Percentiles rank a stretch among this genome's conserved stretches.
phyloP scores from a whole-genome alignment of 1,140 invertebrate genomes.

The Lepidurus apus region DNA sequence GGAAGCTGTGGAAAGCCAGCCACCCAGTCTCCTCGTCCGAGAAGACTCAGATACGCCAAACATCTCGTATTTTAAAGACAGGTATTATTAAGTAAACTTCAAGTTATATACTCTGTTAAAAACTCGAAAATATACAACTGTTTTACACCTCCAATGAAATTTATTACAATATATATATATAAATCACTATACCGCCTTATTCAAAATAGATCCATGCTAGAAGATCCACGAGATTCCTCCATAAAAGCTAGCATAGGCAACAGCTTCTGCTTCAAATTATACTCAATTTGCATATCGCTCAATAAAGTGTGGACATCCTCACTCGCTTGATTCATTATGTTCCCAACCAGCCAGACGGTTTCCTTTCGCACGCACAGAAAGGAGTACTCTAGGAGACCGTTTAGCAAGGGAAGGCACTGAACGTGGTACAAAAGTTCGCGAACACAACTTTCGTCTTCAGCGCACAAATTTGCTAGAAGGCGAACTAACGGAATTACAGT shows the following conservation, averaged over 20 bases:
- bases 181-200: not conserved
- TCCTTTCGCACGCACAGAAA: conserved; percentile 25
- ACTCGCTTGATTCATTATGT: conserved; percentile 29
- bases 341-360: conserved; percentile 25
- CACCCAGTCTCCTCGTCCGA: not conserved
- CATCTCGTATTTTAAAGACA: not conserved
- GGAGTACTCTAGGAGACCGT: conserved; percentile 16
- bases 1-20: not conserved
- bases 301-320: not conserved
- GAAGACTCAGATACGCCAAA: not conserved
- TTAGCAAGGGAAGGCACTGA: conserved; percentile 17
- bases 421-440: conserved; percentile 13
- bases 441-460: not conserved
- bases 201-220: conserved; percentile 2
- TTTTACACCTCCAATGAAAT: not conserved
- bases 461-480: conserved; percentile 29
- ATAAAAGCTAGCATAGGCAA: not conserved
- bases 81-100: not conserved
- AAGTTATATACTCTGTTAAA: not conserved
- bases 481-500: conserved; percentile 25
- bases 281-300: conserved; percentile 19
- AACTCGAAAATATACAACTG: not conserved
- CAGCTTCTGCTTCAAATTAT: conserved; percentile 1
- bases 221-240: not conserved
- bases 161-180: not conserved